These are phyloP conservation scores for Callosobruchus maculatus DNA, from an alignment of 2,888 invertebrate species.

Conservation along the genomic window DNA sequence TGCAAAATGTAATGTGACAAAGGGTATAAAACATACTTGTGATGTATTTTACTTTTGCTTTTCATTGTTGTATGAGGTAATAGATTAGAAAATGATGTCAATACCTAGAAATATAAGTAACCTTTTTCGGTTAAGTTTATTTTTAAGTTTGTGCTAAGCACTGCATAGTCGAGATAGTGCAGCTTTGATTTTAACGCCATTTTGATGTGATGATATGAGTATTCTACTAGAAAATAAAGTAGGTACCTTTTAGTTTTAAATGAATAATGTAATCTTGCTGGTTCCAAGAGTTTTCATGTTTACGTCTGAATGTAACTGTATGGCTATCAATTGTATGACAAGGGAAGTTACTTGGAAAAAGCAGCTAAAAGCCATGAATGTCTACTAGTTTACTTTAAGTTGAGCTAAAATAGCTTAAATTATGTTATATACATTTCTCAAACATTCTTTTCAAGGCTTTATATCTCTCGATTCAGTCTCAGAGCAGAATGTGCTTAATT, in stretches of 20 bases:
- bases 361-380: too few relatives aligned
- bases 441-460: too few relatives aligned
- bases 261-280: neutral
- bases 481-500: too few relatives aligned
- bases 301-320: neutral
- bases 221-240: slow-evolving; percentile 15
- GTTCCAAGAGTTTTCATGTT: slow-evolving; percentile 1
- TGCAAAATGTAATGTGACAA: neutral
- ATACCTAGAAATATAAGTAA: neutral
- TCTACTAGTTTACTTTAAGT: too few relatives aligned
- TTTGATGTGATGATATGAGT: slow-evolving; percentile 45
- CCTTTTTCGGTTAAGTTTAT: neutral
- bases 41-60: slow-evolving; percentile 4
- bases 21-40: slow-evolving; percentile 3
- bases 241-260: neutral
- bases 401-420: too few relatives aligned
- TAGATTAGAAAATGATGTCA: slow-evolving; percentile 1
- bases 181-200: slow-evolving; percentile 46
- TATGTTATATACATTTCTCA: too few relatives aligned
- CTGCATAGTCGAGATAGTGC: slow-evolving; percentile 33
- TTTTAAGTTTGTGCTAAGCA: slow-evolving; percentile 22
- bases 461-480: too few relatives aligned
- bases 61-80: slow-evolving; percentile 1
- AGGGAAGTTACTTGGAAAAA: too few relatives aligned
- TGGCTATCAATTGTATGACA: too few relatives aligned